Evolutionary conservation across 2,797 vertebrate genomes (phyloP), one percentile per base, ranked within the genome.

Genomic region (Lerista edwardsae): DNA sequence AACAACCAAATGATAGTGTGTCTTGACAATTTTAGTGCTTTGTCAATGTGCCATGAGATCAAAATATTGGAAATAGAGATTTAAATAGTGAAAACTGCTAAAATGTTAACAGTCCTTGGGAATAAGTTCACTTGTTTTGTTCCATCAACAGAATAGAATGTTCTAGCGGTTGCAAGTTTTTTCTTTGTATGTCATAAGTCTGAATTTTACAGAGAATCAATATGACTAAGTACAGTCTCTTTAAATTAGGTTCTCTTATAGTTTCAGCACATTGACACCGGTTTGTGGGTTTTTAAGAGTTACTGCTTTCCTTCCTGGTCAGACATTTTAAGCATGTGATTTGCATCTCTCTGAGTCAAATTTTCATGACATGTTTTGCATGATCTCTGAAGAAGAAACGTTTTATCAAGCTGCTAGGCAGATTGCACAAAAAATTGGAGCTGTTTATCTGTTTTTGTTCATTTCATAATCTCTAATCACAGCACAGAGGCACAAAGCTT

Each of bases 61-160:
- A 44, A 44, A 44, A 44, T 4, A 9, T 44, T 44, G 41, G 41
- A 44, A 44, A 44, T 44, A 9, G 4, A 4, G 4, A n/a, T 77
- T 90, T 57, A 57, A 87, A 51, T 15, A 39, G 81, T 86, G 84
- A 2, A 51, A 75, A 55, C 5, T 10, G 59, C n/a, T 67, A 23
- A 41, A 79, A 68, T 55, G 41, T 17, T 44, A n/a, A 34, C 10
- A 23, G 19, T 25, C 6, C 29, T 41, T 78, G n/a, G 68, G 44
- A 75, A 67, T 39, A 55, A 83, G 31, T 39, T 39, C 31, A 55
- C 27, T 27, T 65, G 27, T 79, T 47, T 67, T 55, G 23, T 31
- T 73, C 31, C 25, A 72, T 69, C 31, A 67, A 21, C 9, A 39
- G 61, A 83, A 83, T 25, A 67, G 17, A 62, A 73, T 57, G 36